Evolutionary conservation across 2,113 vertebrate genomes (phyloP).

Genomic region (Symphodus melops): DNA sequence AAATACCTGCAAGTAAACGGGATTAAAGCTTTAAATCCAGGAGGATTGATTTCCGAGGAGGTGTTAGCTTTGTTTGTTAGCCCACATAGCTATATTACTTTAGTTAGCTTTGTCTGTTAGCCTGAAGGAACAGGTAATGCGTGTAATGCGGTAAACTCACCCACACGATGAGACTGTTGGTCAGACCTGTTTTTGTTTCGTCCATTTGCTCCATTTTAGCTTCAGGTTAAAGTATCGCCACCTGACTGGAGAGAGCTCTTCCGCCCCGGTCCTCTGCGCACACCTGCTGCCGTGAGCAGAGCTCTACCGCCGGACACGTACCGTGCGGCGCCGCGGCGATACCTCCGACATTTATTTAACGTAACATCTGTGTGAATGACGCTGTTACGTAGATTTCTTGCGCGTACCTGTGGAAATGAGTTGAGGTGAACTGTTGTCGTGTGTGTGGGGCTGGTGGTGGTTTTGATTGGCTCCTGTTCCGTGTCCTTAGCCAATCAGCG

Average conservation of each 20-base stretch:
- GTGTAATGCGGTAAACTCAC: conserved; percentile 72
- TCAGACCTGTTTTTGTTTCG: conserved; percentile 75
- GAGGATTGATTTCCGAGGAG: not conserved
- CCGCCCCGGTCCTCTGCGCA: conserved; percentile 66
- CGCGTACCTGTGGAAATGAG: not conserved
- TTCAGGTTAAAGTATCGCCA: conserved; percentile 59
- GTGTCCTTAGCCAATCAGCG: conserved; percentile 72
- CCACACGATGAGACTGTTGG: conserved; percentile 86
- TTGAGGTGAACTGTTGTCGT: not conserved
- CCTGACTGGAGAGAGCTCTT: conserved; percentile 77
- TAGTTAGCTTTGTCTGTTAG: not conserved
- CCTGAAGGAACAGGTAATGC: conserved; percentile 64
- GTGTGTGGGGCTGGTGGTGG: not conserved
- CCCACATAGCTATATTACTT: not conserved
- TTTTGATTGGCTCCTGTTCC: not conserved
- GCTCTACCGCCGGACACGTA: conserved; percentile 47
- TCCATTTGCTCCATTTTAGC: conserved; percentile 74
- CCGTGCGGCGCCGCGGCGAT: rapidly evolving
- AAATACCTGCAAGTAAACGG: conserved; percentile 54
- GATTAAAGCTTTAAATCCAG: conserved; percentile 58
- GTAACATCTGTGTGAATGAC: conserved; percentile 75
- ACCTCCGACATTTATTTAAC: conserved; percentile 31
- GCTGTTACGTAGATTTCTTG: conserved; percentile 17
- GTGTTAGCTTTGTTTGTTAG: not conserved
- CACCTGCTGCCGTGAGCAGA: conserved; percentile 79